phyloP scores from a whole-genome alignment of 2,888 invertebrate genomes.

The Dione juno region DNA sequence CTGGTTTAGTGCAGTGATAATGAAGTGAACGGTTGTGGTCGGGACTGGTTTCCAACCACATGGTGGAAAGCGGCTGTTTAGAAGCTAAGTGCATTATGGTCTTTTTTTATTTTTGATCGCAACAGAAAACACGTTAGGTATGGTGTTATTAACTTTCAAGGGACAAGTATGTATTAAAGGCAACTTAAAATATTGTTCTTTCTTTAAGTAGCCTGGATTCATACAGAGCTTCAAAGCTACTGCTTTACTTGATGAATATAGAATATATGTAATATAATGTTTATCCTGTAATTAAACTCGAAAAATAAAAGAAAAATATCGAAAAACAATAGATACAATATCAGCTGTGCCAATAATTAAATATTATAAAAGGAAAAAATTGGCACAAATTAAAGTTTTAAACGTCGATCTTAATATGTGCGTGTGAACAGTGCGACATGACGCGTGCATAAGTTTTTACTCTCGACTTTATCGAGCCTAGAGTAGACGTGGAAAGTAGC shows the following conservation, averaged over 20 bases:
- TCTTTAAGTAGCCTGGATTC: background rate
- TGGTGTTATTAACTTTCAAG: background rate
- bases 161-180: background rate
- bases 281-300: no score
- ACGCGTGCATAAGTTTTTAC: conserved; percentile 38
- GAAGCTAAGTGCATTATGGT: conserved; percentile 25
- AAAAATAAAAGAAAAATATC: no score
- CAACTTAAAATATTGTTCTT: background rate
- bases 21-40: conserved; percentile 40
- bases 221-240: no score
- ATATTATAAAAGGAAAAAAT: background rate
- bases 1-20: conserved; percentile 44
- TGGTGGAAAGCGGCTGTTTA: conserved; percentile 45
- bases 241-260: no score
- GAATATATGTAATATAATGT: no score
- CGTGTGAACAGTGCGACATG: conserved; percentile 38
- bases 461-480: conserved; percentile 32
- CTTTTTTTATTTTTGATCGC: conserved; percentile 21
- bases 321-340: no score
- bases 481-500: conserved; percentile 40
- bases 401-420: conserved; percentile 34
- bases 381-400: conserved; percentile 7
- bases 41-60: conserved; percentile 45
- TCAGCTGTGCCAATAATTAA: background rate
- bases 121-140: background rate